Percentiles rank a stretch among this genome's conserved stretches.
These are phyloP conservation scores for Cichladusa arquata DNA, from an alignment of 2,113 vertebrate species.

Conservation along the genomic window DNA sequence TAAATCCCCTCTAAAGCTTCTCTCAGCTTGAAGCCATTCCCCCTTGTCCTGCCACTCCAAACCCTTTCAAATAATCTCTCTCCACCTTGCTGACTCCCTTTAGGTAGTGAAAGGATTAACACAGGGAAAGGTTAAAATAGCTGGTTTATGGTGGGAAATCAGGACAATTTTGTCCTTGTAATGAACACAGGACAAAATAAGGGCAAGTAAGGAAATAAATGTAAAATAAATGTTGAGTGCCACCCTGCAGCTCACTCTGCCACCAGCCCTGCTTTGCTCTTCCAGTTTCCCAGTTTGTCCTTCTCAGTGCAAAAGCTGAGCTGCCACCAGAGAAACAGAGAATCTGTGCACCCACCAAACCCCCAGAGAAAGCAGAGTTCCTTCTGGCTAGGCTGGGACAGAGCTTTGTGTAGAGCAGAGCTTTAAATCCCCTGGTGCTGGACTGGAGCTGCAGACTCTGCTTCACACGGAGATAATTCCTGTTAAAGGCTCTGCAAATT, in stretches of 20 bases:
- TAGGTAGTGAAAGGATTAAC: too few relatives aligned
- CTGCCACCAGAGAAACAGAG: neutral
- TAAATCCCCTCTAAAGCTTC: neutral
- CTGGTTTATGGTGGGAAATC: neutral
- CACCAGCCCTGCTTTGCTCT: neutral
- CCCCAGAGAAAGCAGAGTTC: neutral
- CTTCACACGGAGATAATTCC: neutral
- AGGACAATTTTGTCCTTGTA: neutral
- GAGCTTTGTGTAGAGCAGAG: neutral
- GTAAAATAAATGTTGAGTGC: neutral
- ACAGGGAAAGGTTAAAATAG: neutral
- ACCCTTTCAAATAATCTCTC: neutral
- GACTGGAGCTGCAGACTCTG: neutral
- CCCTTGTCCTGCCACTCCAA: neutral
- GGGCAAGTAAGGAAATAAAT: neutral
- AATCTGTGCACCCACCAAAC: neutral
- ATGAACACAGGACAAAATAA: neutral
- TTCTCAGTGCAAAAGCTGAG: neutral
- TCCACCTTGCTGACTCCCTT: neutral
- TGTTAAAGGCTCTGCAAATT: neutral
- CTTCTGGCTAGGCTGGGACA: neutral
- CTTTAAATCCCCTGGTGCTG: neutral
- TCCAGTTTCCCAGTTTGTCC: neutral
- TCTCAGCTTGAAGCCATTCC: neutral
- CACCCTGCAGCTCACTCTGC: neutral